phyloP scores from a whole-genome alignment of 1,140 invertebrate species.

The Papilio dardanus region DNA sequence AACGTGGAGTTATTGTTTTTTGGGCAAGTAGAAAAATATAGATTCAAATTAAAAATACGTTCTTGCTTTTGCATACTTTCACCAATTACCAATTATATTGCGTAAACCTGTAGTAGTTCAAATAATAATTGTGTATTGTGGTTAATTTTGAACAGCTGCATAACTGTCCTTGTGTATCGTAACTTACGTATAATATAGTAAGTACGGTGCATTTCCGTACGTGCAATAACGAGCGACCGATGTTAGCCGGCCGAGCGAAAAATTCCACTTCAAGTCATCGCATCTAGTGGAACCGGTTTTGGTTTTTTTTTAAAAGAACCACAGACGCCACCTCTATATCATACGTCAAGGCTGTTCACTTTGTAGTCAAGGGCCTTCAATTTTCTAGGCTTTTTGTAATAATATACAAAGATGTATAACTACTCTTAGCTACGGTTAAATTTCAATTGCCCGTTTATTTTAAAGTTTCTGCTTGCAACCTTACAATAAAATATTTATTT shows the following conservation, averaged over 20 bases:
- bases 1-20: too few species aligned
- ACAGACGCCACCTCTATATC: constrained; percentile 33
- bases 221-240: constrained; percentile 37
- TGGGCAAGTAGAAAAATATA: neutral
- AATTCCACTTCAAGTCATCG: constrained; percentile 66
- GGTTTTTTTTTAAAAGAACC: constrained; percentile 54
- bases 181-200: neutral
- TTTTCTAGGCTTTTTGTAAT: constrained; percentile 13
- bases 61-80: neutral
- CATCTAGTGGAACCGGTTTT: constrained; percentile 66
- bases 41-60: neutral
- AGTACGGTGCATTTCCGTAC: constrained; percentile 16
- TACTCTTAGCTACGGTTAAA: neutral
- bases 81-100: neutral
- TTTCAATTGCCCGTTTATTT: neutral
- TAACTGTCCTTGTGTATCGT: neutral
- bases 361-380: constrained; percentile 23
- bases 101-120: neutral
- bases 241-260: constrained; percentile 46
- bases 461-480: neutral
- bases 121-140: neutral
- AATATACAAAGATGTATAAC: neutral
- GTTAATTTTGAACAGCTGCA: constrained; percentile 12
- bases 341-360: constrained; percentile 29
- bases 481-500: neutral